Conservation (phyloP, 64 coral and sea anemone genomes). For the Actinia tenebrosa region DNA sequence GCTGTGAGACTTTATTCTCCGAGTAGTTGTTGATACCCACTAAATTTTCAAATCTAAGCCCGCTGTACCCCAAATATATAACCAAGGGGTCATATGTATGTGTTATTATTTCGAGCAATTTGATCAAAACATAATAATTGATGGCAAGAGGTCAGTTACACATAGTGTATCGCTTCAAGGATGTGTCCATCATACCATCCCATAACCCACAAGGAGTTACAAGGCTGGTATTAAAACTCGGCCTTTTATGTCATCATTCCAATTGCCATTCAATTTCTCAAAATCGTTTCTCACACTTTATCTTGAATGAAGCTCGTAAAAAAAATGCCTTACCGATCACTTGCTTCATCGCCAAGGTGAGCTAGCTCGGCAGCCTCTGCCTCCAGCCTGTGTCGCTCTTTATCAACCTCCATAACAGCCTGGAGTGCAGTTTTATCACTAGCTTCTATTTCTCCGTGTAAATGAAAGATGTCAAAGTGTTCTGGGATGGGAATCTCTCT, state of each 20-base stretch:
- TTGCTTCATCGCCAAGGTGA: slow-evolving; percentile 81
- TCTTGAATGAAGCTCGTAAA: too few species aligned
- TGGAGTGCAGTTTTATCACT: slow-evolving; percentile 91
- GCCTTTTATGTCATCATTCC: slow-evolving; percentile 96
- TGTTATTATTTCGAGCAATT: background rate
- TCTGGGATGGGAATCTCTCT: slow-evolving; percentile 90
- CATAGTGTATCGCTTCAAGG: slow-evolving; percentile 22
- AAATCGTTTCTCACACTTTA: too few species aligned
- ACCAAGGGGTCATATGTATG: too few species aligned
- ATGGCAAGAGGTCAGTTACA: slow-evolving; percentile 22
- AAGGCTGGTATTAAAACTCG: slow-evolving; percentile 71
- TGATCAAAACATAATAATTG: background rate
- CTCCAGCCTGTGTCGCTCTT: slow-evolving; percentile 79
- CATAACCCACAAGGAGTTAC: background rate
- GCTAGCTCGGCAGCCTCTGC: slow-evolving; percentile 76
- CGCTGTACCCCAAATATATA: too few species aligned
- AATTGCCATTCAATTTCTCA: background rate
- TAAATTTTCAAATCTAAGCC: too few species aligned
- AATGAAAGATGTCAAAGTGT: slow-evolving; percentile 97
- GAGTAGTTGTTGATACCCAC: too few species aligned
- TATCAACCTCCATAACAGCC: slow-evolving; percentile 95
- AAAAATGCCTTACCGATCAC: slow-evolving; percentile 50
- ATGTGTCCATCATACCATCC: slow-evolving; percentile 26
- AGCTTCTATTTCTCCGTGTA: slow-evolving; percentile 87
- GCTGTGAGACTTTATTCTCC: too few species aligned